phyloP scores from a whole-genome alignment of 2,113 vertebrate genomes.

The Mustela nigripes region DNA sequence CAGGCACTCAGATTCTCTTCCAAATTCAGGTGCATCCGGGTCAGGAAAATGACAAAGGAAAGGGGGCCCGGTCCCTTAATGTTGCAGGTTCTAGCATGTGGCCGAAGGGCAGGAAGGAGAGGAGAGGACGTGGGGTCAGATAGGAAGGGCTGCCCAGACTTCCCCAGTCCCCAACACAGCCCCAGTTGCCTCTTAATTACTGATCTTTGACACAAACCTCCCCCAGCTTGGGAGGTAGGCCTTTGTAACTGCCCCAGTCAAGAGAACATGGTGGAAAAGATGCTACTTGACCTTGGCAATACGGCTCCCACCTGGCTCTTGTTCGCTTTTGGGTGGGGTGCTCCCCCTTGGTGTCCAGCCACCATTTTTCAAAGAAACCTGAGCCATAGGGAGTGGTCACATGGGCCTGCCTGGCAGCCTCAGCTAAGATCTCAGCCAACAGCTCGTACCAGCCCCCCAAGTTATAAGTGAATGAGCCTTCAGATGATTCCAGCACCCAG shows the following conservation, averaged over 20 bases:
- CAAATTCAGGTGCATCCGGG: not conserved
- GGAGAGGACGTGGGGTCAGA: not conserved
- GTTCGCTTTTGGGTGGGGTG: not conserved
- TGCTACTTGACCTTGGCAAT: fast-evolving
- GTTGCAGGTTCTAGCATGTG: not conserved
- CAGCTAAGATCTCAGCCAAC: not conserved
- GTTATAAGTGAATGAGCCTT: not conserved
- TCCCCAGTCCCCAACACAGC: not conserved
- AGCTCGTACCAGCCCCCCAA: not conserved
- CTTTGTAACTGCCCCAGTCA: not conserved
- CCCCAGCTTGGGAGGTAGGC: not conserved
- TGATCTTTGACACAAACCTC: not conserved
- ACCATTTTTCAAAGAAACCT: not conserved
- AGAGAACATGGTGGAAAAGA: not conserved
- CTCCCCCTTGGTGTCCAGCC: not conserved
- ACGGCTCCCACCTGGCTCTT: not conserved
- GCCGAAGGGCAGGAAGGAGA: not conserved
- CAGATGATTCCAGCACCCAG: not conserved
- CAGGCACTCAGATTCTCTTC: slow-evolving; percentile 20
- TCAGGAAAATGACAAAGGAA: not conserved
- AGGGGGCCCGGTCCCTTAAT: not conserved
- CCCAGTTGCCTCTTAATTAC: not conserved
- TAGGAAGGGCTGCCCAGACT: not conserved
- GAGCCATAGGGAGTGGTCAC: not conserved
- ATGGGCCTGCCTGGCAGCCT: not conserved